Base-by-base conservation (phyloP, 2,888 invertebrate genomes). In the Urechis unicinctus region DNA sequence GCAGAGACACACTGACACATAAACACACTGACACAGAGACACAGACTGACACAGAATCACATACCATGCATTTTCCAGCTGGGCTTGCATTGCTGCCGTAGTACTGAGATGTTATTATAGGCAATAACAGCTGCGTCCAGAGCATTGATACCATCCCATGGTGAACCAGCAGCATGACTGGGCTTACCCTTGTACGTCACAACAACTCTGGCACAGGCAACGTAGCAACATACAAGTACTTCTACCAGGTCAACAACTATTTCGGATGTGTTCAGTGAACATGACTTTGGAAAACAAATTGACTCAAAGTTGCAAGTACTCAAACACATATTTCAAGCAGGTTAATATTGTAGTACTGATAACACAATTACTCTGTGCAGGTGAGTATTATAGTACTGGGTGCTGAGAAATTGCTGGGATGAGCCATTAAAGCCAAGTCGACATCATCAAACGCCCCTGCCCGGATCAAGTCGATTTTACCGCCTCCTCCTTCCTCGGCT, bases 111-210 rank as follows among this genome's bases (percentile, higher is more conserved):
- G 47, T 63, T 71, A 55, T 70, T 72, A 56, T 78, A 78, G 52
- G 74, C 73, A 48, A 68, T 57, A 4, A 78, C 76, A 6, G 73
- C 77, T 30, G 78, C 78, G 64, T 78, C 78, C 21, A 78, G 67
- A 0, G 78, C 78, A 61, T 78, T 78, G 5, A 74, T 36, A n/a
- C 77, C 78, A 54, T 73, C 67, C 76, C 76, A 77, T n/a, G 63
- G 63, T 21, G 45, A 55, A 3, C 44, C 55, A 13, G 63, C 59
- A 9, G 63, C 61, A 46, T 63, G 63, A 41, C 59, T 58, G 13
- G 61, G 59, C 43, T 49, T 55, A 9, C 63, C 63, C n/a, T 6
- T 21, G 50, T 56, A 63, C 24, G 45, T 58, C 36, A 61, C 59
- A 13, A 47, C 26, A 21, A 59, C 50, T 31, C 62, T 62, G 51